These are phyloP conservation scores for Periophthalmus modestus DNA, from an alignment of 2,113 vertebrate genomes.

Conservation along the genomic window DNA sequence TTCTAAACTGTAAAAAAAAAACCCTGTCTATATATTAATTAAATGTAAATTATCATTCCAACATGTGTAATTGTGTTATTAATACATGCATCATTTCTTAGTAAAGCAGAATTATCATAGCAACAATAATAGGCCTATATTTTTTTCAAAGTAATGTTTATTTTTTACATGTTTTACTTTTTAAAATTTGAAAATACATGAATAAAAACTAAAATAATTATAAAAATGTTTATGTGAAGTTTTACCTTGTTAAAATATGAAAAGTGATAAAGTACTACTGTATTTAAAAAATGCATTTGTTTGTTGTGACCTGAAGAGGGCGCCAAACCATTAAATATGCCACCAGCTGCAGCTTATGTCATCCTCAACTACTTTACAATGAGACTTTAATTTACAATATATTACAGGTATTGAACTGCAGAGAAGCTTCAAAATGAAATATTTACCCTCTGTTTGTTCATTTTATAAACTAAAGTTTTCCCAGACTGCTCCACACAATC, in stretches of 20 bases:
- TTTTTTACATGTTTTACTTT: neutral
- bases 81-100: neutral
- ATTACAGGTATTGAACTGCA: neutral
- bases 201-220: too few relatives aligned
- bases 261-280: neutral
- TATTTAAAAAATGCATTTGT: neutral
- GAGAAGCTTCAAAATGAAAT: too few relatives aligned
- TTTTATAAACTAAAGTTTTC: too few relatives aligned
- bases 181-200: too few relatives aligned
- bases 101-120: too few relatives aligned
- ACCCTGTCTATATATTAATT: neutral
- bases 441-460: too few relatives aligned
- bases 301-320: neutral
- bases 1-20: neutral
- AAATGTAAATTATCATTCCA: too few relatives aligned
- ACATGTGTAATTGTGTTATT: neutral
- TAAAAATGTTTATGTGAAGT: too few relatives aligned
- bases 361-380: neutral
- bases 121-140: too few relatives aligned
- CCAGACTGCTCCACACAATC: too few relatives aligned
- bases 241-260: neutral
- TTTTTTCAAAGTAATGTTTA: too few relatives aligned
- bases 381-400: neutral
- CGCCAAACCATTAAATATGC: neutral
- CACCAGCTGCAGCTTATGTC: neutral